phyloP scores from a whole-genome alignment of 2,113 vertebrate species.

The Microcebus griseorufus region DNA sequence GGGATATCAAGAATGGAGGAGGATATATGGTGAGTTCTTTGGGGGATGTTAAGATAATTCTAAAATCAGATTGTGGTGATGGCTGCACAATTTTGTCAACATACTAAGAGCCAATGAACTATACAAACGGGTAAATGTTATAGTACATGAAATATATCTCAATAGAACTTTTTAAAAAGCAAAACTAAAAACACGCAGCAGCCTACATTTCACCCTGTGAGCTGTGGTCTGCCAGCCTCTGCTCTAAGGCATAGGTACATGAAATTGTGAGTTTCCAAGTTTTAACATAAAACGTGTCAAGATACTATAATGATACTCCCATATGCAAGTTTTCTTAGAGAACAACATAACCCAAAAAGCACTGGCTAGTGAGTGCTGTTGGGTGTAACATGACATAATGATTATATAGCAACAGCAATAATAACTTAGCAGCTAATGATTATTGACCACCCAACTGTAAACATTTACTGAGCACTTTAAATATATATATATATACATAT shows the following conservation, averaged over 20 bases:
- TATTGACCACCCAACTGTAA: neutral
- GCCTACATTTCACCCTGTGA: neutral
- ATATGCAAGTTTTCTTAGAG: neutral
- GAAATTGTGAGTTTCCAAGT: neutral
- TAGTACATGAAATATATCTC: neutral
- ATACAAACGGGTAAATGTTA: neutral
- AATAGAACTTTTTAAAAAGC: neutral
- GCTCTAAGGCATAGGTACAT: neutral
- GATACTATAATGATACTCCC: neutral
- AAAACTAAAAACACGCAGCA: neutral
- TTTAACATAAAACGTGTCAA: neutral
- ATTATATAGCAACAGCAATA: neutral
- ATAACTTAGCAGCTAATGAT: neutral
- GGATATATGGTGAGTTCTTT: neutral
- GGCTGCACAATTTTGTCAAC: neutral
- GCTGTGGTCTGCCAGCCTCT: neutral
- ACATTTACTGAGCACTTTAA: neutral
- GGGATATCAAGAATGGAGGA: neutral
- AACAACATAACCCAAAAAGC: neutral
- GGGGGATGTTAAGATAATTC: neutral
- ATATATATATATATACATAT: too few species aligned
- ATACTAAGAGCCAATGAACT: neutral
- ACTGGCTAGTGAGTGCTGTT: neutral
- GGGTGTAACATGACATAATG: neutral
- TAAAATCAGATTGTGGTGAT: slow-evolving; percentile 25